These are phyloP conservation scores for Meloidogyne chitwoodi DNA, from an alignment of 1,140 invertebrate species.

Conservation along the genomic window DNA sequence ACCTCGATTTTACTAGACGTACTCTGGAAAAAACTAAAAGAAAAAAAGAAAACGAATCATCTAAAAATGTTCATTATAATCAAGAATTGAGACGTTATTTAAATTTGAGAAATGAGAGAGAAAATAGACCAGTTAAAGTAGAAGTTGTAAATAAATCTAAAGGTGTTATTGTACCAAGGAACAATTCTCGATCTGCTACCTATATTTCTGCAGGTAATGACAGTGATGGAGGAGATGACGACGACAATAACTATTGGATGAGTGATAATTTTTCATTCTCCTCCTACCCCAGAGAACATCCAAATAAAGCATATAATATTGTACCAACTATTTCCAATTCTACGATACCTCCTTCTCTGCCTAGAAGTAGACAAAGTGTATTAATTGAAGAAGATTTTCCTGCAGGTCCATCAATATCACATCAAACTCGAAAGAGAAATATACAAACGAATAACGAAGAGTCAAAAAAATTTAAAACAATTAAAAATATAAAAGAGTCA, in stretches of 20 bases:
- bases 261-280: background rate
- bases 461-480: background rate
- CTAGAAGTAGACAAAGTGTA: no score
- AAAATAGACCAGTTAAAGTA: constrained; percentile 4
- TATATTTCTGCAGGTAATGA: background rate
- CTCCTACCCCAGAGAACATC: background rate
- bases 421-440: background rate
- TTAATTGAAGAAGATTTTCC: no score
- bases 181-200: background rate
- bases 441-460: background rate
- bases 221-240: background rate
- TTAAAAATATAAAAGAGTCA: background rate
- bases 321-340: background rate
- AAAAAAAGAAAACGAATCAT: background rate
- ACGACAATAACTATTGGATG: background rate
- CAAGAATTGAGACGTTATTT: background rate
- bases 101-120: background rate
- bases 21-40: background rate
- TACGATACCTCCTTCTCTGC: background rate
- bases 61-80: constrained; percentile 7
- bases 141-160: constrained; percentile 5
- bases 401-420: background rate
- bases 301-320: background rate
- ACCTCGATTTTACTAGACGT: background rate
- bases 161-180: background rate